Evolutionary conservation across 2,113 vertebrate species (phyloP).

Genomic region (Saccopteryx bilineata): DNA sequence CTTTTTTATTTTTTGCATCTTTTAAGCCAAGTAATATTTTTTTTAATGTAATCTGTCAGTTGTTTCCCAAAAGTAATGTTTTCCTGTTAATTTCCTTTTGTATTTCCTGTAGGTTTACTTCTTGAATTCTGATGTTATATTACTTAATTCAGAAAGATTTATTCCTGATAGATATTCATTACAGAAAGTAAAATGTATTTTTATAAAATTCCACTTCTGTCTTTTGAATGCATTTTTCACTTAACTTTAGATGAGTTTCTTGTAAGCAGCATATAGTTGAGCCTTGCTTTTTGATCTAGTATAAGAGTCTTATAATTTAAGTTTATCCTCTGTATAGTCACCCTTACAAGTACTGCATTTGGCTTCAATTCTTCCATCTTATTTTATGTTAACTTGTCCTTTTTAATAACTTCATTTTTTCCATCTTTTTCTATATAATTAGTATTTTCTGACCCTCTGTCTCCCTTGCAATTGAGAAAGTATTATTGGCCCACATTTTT

Average conservation of each 20-base stretch:
- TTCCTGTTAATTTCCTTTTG: background rate
- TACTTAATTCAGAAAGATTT: constrained; percentile 20
- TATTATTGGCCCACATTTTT: background rate
- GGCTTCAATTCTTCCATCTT: background rate
- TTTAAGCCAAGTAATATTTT: background rate
- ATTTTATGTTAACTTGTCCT: background rate
- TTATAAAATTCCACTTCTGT: background rate
- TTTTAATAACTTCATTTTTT: background rate
- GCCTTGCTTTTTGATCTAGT: background rate
- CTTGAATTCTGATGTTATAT: constrained; percentile 15
- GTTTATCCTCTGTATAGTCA: background rate
- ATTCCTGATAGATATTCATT: background rate
- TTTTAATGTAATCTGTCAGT: background rate
- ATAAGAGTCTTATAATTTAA: background rate
- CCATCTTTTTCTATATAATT: background rate
- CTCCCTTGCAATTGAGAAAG: background rate
- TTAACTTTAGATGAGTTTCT: background rate
- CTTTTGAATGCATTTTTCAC: background rate
- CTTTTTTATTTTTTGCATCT: background rate
- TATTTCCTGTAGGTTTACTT: background rate
- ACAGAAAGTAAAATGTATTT: constrained; percentile 19
- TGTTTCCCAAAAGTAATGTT: background rate
- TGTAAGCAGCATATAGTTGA: background rate
- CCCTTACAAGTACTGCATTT: background rate
- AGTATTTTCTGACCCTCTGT: background rate